Conservation (phyloP, 2,113 vertebrate species). For the Balaeniceps rex region DNA sequence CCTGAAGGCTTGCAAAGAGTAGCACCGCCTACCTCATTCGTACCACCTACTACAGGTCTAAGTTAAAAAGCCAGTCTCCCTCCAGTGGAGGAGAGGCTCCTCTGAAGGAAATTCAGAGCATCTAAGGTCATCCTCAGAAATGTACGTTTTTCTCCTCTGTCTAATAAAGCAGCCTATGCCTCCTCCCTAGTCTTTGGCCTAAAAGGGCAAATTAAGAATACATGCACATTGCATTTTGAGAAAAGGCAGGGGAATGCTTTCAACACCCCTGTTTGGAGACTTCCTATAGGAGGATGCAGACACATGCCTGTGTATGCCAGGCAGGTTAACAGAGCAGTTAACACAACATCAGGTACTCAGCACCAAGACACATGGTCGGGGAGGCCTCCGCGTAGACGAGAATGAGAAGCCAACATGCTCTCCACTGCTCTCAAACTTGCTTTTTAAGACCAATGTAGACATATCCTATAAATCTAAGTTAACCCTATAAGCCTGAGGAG, state of each 20-base stretch:
- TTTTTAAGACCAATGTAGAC: not conserved
- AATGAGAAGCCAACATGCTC: not conserved
- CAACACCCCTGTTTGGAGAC: not conserved
- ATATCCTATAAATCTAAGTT: conserved; percentile 26
- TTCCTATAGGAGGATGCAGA: not conserved
- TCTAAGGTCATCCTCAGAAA: not conserved
- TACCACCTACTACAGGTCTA: not conserved
- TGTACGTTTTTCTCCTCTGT: not conserved
- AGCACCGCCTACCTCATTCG: not conserved
- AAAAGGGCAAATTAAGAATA: not conserved
- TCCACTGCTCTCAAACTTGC: not conserved
- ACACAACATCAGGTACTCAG: conserved; percentile 22
- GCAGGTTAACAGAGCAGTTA: conserved; percentile 14
- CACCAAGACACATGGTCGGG: not conserved
- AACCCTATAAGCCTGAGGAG: conserved; percentile 17
- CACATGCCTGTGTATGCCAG: not conserved
- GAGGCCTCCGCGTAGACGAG: not conserved
- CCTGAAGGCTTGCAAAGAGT: not conserved
- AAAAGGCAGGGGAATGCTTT: not conserved
- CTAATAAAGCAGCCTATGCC: not conserved
- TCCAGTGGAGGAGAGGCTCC: not conserved
- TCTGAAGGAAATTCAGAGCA: not conserved
- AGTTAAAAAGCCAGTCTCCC: not conserved
- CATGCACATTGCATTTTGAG: accelerated
- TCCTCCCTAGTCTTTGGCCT: not conserved